A percentile compares a stretch with the other conserved stretches of the same genome.
Evolutionary conservation across 2,888 invertebrate species (phyloP).

Genomic region (Pseudeuparius sepicola): DNA sequence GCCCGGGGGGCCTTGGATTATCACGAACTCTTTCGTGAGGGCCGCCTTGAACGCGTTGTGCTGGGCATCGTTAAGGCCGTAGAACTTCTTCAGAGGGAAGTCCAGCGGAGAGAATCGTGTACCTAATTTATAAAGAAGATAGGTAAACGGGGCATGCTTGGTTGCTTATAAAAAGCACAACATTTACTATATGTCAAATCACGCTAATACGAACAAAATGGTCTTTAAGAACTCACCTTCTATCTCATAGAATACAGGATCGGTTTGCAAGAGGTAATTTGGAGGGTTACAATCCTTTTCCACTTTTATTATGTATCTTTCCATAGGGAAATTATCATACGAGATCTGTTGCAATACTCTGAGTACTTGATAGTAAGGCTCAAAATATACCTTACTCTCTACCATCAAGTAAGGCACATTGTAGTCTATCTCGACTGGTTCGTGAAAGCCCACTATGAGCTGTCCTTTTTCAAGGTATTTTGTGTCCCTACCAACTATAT

Average conservation of each 20-base stretch:
- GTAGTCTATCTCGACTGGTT: constrained; percentile 10
- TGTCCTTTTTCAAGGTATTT: constrained; percentile 43
- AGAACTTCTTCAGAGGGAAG: not conserved
- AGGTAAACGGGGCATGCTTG: too few relatives aligned
- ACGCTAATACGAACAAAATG: too few relatives aligned
- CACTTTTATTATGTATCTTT: constrained; percentile 54
- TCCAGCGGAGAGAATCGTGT: constrained; percentile 7
- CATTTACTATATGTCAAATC: too few relatives aligned
- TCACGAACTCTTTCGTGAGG: constrained; percentile 58
- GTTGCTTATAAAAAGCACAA: too few relatives aligned
- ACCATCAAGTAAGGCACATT: constrained; percentile 46
- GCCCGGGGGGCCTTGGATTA: constrained; percentile 83
- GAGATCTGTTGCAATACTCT: constrained; percentile 53
- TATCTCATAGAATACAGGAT: constrained; percentile 8
- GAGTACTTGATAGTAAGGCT: constrained; percentile 56
- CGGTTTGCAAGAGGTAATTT: constrained; percentile 24
- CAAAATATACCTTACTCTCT: constrained; percentile 70
- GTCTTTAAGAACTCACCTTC: too few relatives aligned
- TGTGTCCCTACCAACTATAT: constrained; percentile 52
- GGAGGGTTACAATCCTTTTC: constrained; percentile 33
- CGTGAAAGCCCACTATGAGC: constrained; percentile 37
- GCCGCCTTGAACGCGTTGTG: constrained; percentile 55
- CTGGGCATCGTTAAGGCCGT: constrained; percentile 56
- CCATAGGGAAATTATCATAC: constrained; percentile 53
- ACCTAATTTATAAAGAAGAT: too few relatives aligned